Conservation (phyloP, 2,888 invertebrate genomes). For the Aquatica leii region DNA sequence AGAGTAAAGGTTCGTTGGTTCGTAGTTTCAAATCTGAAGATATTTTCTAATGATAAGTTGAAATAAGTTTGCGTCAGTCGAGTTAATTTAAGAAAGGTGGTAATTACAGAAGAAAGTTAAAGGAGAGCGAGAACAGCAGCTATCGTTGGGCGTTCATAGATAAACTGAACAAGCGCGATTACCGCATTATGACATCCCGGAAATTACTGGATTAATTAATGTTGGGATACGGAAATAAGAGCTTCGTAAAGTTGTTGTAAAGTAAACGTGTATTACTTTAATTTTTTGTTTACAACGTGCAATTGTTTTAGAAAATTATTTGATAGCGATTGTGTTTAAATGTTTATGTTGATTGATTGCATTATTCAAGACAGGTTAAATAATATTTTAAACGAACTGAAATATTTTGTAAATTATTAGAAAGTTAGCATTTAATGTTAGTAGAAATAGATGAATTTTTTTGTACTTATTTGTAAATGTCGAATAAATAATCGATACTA, state of each 20-base stretch:
- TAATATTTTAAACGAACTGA: no score
- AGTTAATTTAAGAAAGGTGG: conserved; percentile 36
- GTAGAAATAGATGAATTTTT: no score
- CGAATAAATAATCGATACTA: no score
- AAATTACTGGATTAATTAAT: conserved; percentile 49
- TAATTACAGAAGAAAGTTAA: conserved; percentile 35
- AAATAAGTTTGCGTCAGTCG: conserved; percentile 25
- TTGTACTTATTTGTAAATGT: no score
- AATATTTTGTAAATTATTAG: no score
- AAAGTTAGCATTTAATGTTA: no score
- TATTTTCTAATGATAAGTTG: conserved; percentile 11
- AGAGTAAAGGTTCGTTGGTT: conserved; percentile 7
- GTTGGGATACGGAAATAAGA: conserved; percentile 44
- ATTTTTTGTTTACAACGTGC: no score
- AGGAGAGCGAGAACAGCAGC: conserved; percentile 32
- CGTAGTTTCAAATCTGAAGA: conserved; percentile 22
- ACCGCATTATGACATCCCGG: conserved; percentile 49
- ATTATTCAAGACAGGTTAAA: no score
- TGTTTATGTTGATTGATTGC: no score
- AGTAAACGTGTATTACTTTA: conserved; percentile 17
- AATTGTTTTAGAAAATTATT: no score
- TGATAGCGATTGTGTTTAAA: no score
- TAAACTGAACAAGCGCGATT: conserved; percentile 42
- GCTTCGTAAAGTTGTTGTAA: conserved; percentile 26
- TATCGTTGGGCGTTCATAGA: conserved; percentile 37